Base-by-base conservation (phyloP, 2,888 invertebrate genomes). In the Clepsis dumicolana region DNA sequence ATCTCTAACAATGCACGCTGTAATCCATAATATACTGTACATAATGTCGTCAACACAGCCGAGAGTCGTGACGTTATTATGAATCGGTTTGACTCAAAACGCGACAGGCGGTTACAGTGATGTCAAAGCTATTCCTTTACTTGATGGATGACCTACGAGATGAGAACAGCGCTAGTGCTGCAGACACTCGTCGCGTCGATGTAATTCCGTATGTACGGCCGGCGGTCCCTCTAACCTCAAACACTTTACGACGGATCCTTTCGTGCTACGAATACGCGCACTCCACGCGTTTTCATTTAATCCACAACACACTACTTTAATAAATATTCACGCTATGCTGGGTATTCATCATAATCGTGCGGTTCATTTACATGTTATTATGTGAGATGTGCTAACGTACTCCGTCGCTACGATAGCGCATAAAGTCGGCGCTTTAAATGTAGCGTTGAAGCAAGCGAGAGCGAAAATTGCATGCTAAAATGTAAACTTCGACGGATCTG, bases 321-420 rank as follows among this genome's bases (percentile, higher is more conserved):
- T 89, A 89, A 87, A 87, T 87, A 89, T 89, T 88, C 88, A 86
- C 84, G 76, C 78, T 78, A 82, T 79, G 83, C 79, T 83, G 80
- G 82, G 84, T 84, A 86, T 87, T 86, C 87, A 85, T 89, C 86
- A 87, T 87, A 87, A 86, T 85, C 82, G 79, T 84, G 84, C 82
- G 83, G 84, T 88, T 88, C 87, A 90, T 91, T 90, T 90, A 83
- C 88, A 89, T 90, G 84, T 82, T 87, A 87, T 89, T 87, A 84
- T 81, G 83, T 81, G 78, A 77, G 80, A 79, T 81, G 78, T 82
- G 83, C 78, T 79, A 75, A 76, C 77, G 72, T 77, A 70, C 60
- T 41, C 53, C 59, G 65, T 68, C 68, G 68, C 71, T 65, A 71
- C 65, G 72, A 64, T 71, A 41, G 63, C 69, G 48, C 62, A 65